Percentiles rank a stretch among this genome's conserved stretches.
Conservation (phyloP, 2,888 invertebrate genomes). For the Thymelicus sylvestris region DNA sequence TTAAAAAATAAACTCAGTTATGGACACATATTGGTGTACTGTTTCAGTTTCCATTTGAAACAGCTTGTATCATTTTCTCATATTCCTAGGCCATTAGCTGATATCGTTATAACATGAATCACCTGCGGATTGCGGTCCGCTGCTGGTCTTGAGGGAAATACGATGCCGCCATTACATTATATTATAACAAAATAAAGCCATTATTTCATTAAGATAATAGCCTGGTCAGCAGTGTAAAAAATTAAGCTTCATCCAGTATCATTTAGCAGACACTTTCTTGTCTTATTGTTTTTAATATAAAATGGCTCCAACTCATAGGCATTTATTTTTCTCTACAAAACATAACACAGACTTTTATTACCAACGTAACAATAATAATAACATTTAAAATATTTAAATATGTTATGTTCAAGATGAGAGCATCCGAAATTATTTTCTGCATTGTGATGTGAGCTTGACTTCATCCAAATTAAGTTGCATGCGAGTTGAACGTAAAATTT, state of each 20-base stretch:
- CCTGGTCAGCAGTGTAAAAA: background rate
- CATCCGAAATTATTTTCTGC: too few species aligned
- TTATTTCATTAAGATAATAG: constrained; percentile 1
- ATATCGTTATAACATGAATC: constrained; percentile 29
- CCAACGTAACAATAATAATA: too few species aligned
- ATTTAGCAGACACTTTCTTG: too few species aligned
- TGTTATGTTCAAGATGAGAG: too few species aligned
- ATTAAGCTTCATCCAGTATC: too few species aligned
- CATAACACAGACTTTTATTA: too few species aligned
- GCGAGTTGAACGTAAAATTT: background rate
- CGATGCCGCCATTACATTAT: constrained; percentile 17
- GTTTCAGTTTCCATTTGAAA: background rate
- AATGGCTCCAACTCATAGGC: too few species aligned
- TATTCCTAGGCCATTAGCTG: constrained; percentile 21
- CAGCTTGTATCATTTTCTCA: background rate
- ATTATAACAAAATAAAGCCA: constrained; percentile 21
- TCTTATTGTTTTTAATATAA: too few species aligned
- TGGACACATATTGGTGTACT: background rate
- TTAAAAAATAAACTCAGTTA: too few species aligned
- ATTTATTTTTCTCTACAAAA: too few species aligned
- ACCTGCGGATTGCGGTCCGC: constrained; percentile 28
- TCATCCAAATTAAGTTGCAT: background rate
- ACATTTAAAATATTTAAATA: too few species aligned
- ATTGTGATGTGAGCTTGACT: background rate
- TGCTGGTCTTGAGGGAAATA: constrained; percentile 29